Percentiles rank a stretch among this genome's conserved stretches.
phyloP scores from a whole-genome alignment of 2,888 invertebrate genomes.

The Oscheius onirici region DNA sequence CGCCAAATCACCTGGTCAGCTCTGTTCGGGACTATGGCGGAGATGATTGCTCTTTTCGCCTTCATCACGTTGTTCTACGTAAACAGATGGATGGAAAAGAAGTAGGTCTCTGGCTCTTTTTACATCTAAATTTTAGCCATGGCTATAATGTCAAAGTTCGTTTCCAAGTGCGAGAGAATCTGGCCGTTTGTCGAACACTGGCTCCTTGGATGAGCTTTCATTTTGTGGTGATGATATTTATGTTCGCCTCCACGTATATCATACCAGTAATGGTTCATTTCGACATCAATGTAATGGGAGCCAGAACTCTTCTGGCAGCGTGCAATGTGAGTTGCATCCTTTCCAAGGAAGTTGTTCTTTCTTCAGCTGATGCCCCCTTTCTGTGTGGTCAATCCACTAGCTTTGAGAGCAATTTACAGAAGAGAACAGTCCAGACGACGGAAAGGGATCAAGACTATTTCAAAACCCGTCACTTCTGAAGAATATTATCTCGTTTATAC shows the following conservation, averaged over 20 bases:
- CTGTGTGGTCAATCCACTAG: constrained; percentile 5
- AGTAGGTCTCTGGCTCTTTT: background rate
- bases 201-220: constrained; percentile 20
- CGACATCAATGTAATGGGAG: constrained; percentile 6
- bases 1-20: constrained; percentile 6
- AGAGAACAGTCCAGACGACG: background rate
- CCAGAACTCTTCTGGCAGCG: constrained; percentile 12
- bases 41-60: background rate
- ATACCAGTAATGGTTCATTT: background rate
- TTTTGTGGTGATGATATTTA: constrained; percentile 1
- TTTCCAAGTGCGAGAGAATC: constrained; percentile 14
- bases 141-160: constrained; percentile 13
- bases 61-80: constrained; percentile 10
- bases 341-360: background rate
- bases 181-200: constrained; percentile 17
- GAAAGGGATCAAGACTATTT: constrained; percentile 8
- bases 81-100: constrained; percentile 27
- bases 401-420: constrained; percentile 18
- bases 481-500: constrained; percentile 16
- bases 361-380: constrained; percentile 21
- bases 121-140: background rate
- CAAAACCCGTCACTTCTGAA: constrained; percentile 14
- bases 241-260: constrained; percentile 2
- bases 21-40: background rate
- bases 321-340: background rate